Conservation (phyloP, 2,888 invertebrate genomes). For the Leptinotarsa rubiginosa region DNA sequence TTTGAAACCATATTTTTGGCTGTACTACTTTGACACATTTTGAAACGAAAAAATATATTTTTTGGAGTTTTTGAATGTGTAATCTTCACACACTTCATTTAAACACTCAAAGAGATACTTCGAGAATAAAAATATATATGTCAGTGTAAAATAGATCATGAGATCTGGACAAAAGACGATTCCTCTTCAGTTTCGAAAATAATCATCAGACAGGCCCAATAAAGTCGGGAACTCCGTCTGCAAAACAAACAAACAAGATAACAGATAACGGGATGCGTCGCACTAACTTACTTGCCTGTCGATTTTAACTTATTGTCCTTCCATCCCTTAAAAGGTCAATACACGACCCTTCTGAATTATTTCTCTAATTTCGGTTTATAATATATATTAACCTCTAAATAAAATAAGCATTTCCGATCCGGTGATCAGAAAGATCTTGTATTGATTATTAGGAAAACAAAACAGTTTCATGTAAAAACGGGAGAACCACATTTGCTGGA, state of each 20-base stretch:
- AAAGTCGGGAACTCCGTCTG: constrained; percentile 45
- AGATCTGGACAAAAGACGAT: not conserved
- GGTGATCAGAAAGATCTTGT: no score
- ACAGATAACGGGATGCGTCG: constrained; percentile 46
- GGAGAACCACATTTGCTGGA: no score
- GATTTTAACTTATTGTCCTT: constrained; percentile 49
- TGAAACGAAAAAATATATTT: no score
- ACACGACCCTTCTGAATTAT: constrained; percentile 24
- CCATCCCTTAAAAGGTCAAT: constrained; percentile 41
- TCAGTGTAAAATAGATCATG: not conserved
- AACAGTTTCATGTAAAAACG: no score
- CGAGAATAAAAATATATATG: not conserved
- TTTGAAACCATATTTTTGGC: no score
- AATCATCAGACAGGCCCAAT: constrained; percentile 50
- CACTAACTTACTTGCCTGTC: constrained; percentile 52
- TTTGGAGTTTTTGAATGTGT: no score
- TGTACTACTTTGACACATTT: no score
- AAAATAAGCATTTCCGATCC: no score
- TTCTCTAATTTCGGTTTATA: not conserved
- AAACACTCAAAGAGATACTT: no score
- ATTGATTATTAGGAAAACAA: no score
- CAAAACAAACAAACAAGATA: constrained; percentile 54
- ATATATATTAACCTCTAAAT: not conserved
- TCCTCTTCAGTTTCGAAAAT: constrained; percentile 42
- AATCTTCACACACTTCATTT: no score